These are phyloP conservation scores for Tupaia chinensis DNA, from an alignment of 2,113 vertebrate genomes.

Conservation along the genomic window DNA sequence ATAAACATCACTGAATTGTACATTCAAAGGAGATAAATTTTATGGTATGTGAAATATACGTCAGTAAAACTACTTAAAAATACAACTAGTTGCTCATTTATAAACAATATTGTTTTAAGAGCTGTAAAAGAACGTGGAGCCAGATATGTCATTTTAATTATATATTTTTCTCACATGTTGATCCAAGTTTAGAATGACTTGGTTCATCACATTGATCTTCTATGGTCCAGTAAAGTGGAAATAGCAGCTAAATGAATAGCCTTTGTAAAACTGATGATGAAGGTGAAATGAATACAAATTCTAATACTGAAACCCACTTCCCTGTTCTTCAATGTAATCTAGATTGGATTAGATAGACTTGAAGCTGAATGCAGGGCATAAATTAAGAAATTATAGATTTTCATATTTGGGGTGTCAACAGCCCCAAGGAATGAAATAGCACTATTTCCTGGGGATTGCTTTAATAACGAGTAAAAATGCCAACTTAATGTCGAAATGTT, in stretches of 20 bases:
- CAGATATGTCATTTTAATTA: neutral
- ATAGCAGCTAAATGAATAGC: neutral
- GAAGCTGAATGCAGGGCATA: neutral
- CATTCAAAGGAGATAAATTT: neutral
- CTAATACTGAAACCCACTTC: neutral
- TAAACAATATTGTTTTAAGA: neutral
- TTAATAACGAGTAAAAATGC: conserved; percentile 48
- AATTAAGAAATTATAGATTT: neutral
- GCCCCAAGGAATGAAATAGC: neutral
- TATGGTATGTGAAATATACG: neutral
- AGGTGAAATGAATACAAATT: neutral
- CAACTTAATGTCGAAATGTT: neutral
- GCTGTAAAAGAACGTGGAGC: neutral
- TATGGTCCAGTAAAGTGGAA: neutral
- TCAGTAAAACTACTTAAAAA: neutral
- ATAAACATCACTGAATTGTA: neutral
- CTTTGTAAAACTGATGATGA: neutral
- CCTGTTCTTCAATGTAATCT: neutral
- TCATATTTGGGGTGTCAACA: neutral
- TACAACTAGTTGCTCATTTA: neutral
- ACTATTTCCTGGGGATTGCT: neutral
- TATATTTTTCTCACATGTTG: neutral
- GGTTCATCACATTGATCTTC: neutral
- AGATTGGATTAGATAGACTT: neutral
- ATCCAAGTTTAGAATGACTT: neutral